These are phyloP conservation scores for Mionectes olivaceus DNA, from an alignment of 2,797 vertebrate genomes.

Conservation along the genomic window DNA sequence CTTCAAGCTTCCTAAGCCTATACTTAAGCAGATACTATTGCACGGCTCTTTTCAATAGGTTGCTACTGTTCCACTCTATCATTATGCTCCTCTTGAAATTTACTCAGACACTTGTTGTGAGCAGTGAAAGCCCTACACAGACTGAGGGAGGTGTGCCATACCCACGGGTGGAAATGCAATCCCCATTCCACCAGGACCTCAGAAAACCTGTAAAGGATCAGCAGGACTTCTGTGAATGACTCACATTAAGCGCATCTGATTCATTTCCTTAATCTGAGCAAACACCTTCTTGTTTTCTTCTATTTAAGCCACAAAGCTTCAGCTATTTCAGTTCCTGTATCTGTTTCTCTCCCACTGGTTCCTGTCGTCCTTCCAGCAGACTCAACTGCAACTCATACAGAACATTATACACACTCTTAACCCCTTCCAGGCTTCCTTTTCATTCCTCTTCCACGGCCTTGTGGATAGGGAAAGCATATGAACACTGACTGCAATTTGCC, in stretches of 20 bases:
- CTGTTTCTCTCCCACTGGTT: conserved; percentile 54
- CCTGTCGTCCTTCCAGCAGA: conserved; percentile 48
- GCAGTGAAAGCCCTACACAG: neutral
- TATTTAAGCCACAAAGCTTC: conserved; percentile 50
- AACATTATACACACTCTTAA: neutral
- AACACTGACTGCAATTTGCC: neutral
- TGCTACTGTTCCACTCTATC: neutral
- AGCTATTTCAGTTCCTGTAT: conserved; percentile 45
- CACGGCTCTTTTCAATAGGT: neutral
- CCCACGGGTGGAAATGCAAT: neutral
- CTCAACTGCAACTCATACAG: neutral
- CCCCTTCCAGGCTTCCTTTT: neutral
- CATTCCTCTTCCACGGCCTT: neutral
- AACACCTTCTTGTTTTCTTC: conserved; percentile 47
- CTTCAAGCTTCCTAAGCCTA: neutral
- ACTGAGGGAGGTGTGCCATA: neutral
- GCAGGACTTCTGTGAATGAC: neutral
- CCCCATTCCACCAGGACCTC: neutral
- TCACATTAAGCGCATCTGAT: neutral
- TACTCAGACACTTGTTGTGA: neutral
- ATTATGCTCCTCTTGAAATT: neutral
- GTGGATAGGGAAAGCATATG: neutral
- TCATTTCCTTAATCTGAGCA: conserved; percentile 38
- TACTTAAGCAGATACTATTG: neutral
- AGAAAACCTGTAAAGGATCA: neutral